Evolutionary conservation across 64 coral and sea anemone genomes (phyloP).

Genomic region (Montipora sp.): DNA sequence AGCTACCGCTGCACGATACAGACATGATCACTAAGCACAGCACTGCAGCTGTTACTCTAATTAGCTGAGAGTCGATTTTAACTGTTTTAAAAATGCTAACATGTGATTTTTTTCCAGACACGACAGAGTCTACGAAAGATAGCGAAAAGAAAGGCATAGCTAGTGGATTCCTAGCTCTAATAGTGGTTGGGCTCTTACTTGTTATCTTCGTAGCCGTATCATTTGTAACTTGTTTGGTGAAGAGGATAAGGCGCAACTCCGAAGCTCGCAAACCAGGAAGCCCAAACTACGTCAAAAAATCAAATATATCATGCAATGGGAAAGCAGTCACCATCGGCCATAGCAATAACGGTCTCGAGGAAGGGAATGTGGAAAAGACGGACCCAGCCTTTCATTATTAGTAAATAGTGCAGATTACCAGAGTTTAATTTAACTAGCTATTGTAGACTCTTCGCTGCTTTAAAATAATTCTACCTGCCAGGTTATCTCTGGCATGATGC

Average conservation of each 20-base stretch:
- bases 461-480: no score
- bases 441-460: no score
- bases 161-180: not conserved
- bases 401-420: not conserved
- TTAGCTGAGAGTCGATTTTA: no score
- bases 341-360: not conserved
- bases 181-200: constrained; percentile 11
- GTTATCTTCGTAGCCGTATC: not conserved
- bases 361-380: not conserved
- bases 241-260: not conserved
- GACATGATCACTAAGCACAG: no score
- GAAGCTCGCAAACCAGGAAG: not conserved
- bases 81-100: no score
- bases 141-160: not conserved
- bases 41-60: no score
- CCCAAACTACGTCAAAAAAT: constrained; percentile 10
- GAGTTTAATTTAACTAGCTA: not conserved
- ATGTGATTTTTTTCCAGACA: not conserved
- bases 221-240: not conserved
- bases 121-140: not conserved
- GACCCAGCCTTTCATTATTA: constrained; percentile 21
- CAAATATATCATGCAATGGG: constrained; percentile 30
- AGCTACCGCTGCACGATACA: no score
- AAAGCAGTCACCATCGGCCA: constrained; percentile 17
- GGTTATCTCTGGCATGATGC: no score